phyloP scores from a whole-genome alignment of 2,113 vertebrate species.

The Cyrtonyx montezumae region DNA sequence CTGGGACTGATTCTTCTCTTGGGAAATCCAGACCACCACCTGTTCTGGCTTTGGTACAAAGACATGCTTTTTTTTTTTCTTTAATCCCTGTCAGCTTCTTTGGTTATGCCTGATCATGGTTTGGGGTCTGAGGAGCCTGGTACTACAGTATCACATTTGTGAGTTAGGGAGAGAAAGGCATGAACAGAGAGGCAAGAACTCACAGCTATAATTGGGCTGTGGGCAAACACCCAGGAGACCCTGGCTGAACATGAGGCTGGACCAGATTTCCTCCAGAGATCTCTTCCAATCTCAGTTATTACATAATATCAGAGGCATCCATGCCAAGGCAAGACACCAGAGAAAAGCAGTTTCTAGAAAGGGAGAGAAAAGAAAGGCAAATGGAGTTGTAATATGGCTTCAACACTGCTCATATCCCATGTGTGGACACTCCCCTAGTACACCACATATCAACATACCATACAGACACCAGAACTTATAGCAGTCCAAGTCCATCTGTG shows the following conservation, averaged over 20 bases:
- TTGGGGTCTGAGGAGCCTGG: background rate
- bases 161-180: background rate
- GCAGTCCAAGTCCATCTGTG: fast-evolving
- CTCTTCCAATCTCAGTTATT: background rate
- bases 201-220: background rate
- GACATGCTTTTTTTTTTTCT: background rate
- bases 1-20: background rate
- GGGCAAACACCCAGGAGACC: background rate
- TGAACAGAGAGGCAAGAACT: background rate
- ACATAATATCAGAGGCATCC: background rate
- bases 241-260: too few species aligned
- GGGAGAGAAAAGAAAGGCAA: background rate
- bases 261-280: background rate
- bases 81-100: background rate
- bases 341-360: background rate
- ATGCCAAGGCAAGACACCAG: background rate
- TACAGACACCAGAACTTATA: fast-evolving
- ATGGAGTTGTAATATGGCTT: background rate
- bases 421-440: fast-evolving
- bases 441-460: background rate
- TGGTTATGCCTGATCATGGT: background rate
- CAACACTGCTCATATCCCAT: fast-evolving
- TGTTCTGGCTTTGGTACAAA: background rate
- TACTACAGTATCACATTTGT: fast-evolving
- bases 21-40: background rate